These are phyloP conservation scores for Myzus persicae DNA, from an alignment of 1,140 invertebrate species.

Conservation along the genomic window DNA sequence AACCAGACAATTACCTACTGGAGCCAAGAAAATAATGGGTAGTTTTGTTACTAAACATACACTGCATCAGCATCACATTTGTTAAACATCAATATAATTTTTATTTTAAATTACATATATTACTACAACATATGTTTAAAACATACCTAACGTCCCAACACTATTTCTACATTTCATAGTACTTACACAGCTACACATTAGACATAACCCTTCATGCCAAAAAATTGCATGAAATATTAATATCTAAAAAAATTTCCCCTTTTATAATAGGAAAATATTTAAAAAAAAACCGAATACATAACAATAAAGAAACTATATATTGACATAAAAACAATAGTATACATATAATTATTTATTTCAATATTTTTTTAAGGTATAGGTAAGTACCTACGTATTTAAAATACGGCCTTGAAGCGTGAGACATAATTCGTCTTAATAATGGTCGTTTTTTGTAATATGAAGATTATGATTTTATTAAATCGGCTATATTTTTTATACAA, in stretches of 20 bases:
- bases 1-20: too few species aligned
- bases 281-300: background rate
- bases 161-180: too few species aligned
- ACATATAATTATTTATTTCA: background rate
- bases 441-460: background rate
- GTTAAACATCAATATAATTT: too few species aligned
- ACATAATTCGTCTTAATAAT: background rate
- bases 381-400: too few species aligned
- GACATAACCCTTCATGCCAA: too few species aligned
- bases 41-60: too few species aligned
- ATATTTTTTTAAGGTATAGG: background rate
- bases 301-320: background rate
- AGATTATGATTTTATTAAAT: background rate
- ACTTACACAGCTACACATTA: too few species aligned
- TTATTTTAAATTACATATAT: too few species aligned
- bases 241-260: background rate
- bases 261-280: background rate
- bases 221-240: background rate
- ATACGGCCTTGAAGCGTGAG: background rate
- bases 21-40: too few species aligned
- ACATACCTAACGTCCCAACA: too few species aligned
- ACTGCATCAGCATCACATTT: too few species aligned
- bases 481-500: background rate
- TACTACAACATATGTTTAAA: too few species aligned
- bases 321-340: background rate